Evolutionary conservation across 2,888 invertebrate genomes (phyloP), one percentile per base, ranked within the genome.

Genomic region (Patella ulyssiponensis): DNA sequence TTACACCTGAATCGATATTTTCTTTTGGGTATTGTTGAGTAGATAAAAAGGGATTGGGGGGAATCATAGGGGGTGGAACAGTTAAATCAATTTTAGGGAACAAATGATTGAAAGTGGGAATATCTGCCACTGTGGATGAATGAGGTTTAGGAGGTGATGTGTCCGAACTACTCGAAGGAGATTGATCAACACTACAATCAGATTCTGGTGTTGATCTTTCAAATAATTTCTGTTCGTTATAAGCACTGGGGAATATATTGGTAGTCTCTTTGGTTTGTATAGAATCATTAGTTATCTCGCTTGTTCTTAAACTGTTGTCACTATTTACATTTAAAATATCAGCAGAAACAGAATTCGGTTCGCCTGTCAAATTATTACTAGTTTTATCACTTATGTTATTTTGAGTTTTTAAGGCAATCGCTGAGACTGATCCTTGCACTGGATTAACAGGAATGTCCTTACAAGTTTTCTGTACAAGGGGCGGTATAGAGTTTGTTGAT

Each of bases 11-110:
- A 58, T 33, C 23, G 5, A 51, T 58, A 7, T 44, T 44, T 7
- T 44, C 44, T 44, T 44, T 44, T 44, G 44, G 9, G 44, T 44
- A 44, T 44, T 44, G 44, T 44, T 44, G 44, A 58, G 74, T 23
- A 11, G 27, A 33, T 44, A 74, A 56, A 14, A 74, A 64, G 7
- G 74, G 74, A 56, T 64, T 15, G 17, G 74, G 74, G 1, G 74
- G 74, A 51, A 74, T 74, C 12, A 56, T 64, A 11, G 58, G 17
- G 56, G 74, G 51, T 33, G 20, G 20, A 1, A 44, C 44, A 44
- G 44, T 44, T 44, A 44, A 44, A 44, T 44, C 44, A 9, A 44
- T 7, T 44, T 44, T 44, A 44, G 44, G 44, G 9, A 44, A 44
- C 3, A 64, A 64, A 23, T 23, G 20, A 23, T 64, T 23, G 20